Evolutionary conservation across 64 coral and sea anemone genomes (phyloP).

Genomic region (Dendrophyllia cribrosa): DNA sequence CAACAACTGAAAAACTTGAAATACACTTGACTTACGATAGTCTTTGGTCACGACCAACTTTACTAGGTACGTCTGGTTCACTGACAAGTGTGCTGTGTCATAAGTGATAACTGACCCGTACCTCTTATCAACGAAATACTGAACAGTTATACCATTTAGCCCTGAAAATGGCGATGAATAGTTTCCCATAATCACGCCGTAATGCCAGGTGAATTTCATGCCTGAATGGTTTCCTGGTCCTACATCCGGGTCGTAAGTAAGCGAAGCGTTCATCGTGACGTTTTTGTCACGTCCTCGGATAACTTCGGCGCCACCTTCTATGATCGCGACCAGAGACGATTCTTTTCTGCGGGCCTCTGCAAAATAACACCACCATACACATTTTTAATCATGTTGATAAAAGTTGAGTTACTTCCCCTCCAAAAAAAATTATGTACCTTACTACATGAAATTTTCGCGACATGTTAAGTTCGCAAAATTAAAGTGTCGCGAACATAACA

Average conservation of each 20-base stretch:
- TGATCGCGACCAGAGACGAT: slow-evolving; percentile 2
- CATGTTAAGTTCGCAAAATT: too few species aligned
- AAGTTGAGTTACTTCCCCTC: too few species aligned
- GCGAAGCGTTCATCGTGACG: slow-evolving; percentile 15
- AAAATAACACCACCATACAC: neutral
- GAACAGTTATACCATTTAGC: neutral
- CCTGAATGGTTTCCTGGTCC: slow-evolving; percentile 32
- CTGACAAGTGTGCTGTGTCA: neutral
- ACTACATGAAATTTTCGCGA: too few species aligned
- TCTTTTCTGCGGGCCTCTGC: neutral
- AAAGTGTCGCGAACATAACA: too few species aligned
- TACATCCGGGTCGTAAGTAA: slow-evolving; percentile 53
- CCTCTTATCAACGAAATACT: neutral
- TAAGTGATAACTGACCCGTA: neutral
- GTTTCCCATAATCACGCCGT: neutral
- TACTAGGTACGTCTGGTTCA: slow-evolving; percentile 5
- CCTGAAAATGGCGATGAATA: neutral
- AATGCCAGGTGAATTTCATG: slow-evolving; percentile 45
- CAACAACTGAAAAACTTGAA: slow-evolving; percentile 1
- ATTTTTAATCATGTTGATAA: too few species aligned
- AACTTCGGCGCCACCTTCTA: slow-evolving; percentile 18
- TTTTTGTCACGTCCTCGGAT: neutral
- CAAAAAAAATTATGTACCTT: too few species aligned
- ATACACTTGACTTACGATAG: neutral
- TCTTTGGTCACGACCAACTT: slow-evolving; percentile 38